A percentile compares a stretch with the other conserved stretches of the same genome.
Evolutionary conservation across 2,888 invertebrate species (phyloP).

Genomic region (Sarcophaga carnaria): DNA sequence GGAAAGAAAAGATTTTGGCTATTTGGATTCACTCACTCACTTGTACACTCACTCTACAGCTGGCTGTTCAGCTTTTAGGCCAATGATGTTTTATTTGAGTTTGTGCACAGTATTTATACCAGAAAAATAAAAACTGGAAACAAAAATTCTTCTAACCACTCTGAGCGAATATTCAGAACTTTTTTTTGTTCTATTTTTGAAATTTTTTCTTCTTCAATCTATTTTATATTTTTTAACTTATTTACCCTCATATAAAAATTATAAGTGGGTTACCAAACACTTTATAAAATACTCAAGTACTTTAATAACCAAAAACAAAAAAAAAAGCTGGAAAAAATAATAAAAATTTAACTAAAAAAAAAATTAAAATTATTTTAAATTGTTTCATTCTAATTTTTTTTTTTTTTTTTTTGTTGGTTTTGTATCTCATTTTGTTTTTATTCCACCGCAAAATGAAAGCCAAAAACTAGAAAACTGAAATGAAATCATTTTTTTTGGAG

Average conservation of each 20-base stretch:
- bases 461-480: conserved; percentile 34
- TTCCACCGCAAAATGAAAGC: conserved; percentile 46
- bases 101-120: conserved; percentile 75
- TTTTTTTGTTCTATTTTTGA: conserved; percentile 28
- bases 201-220: neutral
- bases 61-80: conserved; percentile 70
- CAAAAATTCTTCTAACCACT: conserved; percentile 44
- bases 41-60: too few species aligned
- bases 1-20: conserved; percentile 7
- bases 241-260: conserved; percentile 46
- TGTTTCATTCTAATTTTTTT: neutral
- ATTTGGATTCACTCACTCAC: neutral
- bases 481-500: neutral
- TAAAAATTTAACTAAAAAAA: neutral
- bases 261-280: conserved; percentile 69
- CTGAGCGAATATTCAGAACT: conserved; percentile 47
- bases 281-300: conserved; percentile 66
- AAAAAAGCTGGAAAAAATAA: neutral
- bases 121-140: conserved; percentile 11
- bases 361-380: neutral
- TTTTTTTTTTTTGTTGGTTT: conserved; percentile 19
- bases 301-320: conserved; percentile 49
- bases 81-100: conserved; percentile 75
- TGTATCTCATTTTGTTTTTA: conserved; percentile 39
- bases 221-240: conserved; percentile 12